Evolutionary conservation across 2,888 invertebrate species (phyloP).

Genomic region (Pardosa pseudoannulata): DNA sequence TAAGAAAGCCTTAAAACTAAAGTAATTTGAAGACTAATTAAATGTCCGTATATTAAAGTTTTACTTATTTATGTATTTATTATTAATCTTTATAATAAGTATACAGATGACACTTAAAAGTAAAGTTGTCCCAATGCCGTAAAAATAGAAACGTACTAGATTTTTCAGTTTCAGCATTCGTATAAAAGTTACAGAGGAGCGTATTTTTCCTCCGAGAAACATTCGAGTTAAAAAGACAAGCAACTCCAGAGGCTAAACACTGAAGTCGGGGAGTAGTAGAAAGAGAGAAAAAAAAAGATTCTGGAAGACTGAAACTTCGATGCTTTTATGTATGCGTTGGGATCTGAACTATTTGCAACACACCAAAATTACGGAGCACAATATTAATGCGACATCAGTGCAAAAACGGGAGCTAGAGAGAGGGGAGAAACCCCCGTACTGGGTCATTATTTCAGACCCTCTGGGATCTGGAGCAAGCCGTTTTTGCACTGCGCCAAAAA

Average conservation of each 20-base stretch:
- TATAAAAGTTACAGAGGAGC: no score
- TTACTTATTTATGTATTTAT: no score
- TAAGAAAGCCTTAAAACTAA: no score
- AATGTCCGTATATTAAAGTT: no score
- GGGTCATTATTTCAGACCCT: slow-evolving; percentile 68
- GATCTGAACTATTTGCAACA: slow-evolving; percentile 35
- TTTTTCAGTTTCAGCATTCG: no score
- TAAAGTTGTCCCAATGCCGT: no score
- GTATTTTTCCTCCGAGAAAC: no score
- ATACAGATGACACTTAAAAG: no score
- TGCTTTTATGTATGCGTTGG: slow-evolving; percentile 50
- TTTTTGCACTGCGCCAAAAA: slow-evolving; percentile 23
- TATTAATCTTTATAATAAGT: no score
- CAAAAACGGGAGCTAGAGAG: slow-evolving; percentile 4
- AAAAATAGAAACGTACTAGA: no score
- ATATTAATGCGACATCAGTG: slow-evolving; percentile 28
- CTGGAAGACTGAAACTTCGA: slow-evolving; percentile 27
- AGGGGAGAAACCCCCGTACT: slow-evolving; percentile 22
- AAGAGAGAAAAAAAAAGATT: slow-evolving; percentile 37
- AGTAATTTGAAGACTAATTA: no score
- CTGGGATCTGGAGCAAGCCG: slow-evolving; percentile 33
- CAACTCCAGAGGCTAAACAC: slow-evolving; percentile 9
- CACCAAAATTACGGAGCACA: slow-evolving; percentile 41
- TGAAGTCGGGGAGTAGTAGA: neutral
- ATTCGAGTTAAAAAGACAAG: no score